Evolutionary conservation across 2,797 vertebrate species (phyloP), one percentile per base, ranked within the genome.

Genomic region (Bryconaethiops microstoma): DNA sequence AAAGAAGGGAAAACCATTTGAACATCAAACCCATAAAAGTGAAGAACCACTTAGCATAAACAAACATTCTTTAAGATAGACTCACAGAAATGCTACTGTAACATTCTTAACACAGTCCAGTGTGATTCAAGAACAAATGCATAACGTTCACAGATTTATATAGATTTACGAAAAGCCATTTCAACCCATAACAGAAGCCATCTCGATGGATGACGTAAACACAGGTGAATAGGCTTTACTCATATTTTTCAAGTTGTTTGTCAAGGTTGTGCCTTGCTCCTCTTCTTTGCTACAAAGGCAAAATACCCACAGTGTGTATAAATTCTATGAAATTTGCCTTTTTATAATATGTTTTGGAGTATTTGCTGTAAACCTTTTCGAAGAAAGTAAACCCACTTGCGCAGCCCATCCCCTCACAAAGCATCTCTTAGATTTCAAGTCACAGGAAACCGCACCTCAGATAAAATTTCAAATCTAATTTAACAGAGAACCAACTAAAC

Each of bases 61-160:
- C 86, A 84, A 92, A 92, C 90, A 91, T 87, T 91, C 86, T 92
- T 93, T 92, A 91, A 90, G 84, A 80, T 90, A 87, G 88, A 87
- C 83, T 83, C 86, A 89, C 92, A 90, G 79, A 82, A 91, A 90
- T 90, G 86, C 90, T 92, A 91, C 91, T 88, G 82, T 91, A 82
- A 93, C 94, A 76, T 77, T 91, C 92, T 88, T 89, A 92, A 93
- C 89, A 94, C 91, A 90, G 88, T 90, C 87, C 81, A 90, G 88
- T 91, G 89, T 86, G 91, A 86, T 91, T 90, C 85, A 92, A 92
- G 88, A 89, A 93, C 92, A 90, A 91, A 90, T 85, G 89, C 85
- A 88, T 88, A 88, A 93, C 92, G 90, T 90, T 87, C 87, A 93
- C 91, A 77, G 89, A 88, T 89, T 92, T 88, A 89, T 88, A 90